Conservation (phyloP, 1,140 invertebrate genomes). For the Archivesica marissinica region DNA sequence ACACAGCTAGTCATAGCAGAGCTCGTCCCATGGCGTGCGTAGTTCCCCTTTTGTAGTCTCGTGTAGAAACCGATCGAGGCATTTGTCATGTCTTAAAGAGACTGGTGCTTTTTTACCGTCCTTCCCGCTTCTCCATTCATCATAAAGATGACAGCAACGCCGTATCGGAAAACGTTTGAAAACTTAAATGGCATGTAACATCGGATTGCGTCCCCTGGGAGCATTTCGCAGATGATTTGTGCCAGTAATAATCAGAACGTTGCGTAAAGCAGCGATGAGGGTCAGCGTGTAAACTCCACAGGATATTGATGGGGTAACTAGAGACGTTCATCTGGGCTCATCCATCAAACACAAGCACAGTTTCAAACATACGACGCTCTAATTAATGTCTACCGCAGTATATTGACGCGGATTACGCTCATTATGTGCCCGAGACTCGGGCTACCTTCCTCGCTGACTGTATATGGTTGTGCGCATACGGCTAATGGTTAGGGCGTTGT, state of each 20-base stretch:
- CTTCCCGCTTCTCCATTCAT: conserved; percentile 45
- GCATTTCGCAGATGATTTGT: conserved; percentile 48
- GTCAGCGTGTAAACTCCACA: conserved; percentile 35
- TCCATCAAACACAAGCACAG: conserved; percentile 16
- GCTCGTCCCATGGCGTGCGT: conserved; percentile 50
- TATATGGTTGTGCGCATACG: too few relatives aligned
- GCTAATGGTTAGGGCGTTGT: too few relatives aligned
- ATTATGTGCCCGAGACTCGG: too few relatives aligned
- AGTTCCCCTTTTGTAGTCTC: conserved; percentile 22
- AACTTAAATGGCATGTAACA: conserved; percentile 55
- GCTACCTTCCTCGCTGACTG: too few relatives aligned
- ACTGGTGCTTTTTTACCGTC: conserved; percentile 38
- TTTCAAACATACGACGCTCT: not conserved
- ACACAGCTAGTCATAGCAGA: conserved; percentile 24
- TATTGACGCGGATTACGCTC: too few relatives aligned
- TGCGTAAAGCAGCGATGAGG: conserved; percentile 20
- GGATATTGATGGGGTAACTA: conserved; percentile 22
- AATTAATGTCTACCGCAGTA: too few relatives aligned
- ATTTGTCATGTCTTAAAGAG: conserved; percentile 51
- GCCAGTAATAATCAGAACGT: conserved; percentile 34
- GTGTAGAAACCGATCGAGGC: conserved; percentile 44
- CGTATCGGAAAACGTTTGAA: conserved; percentile 57
- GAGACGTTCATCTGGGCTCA: conserved; percentile 31
- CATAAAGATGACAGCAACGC: conserved; percentile 45
- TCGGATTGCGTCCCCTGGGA: conserved; percentile 49